phyloP scores from a whole-genome alignment of 1,140 invertebrate genomes.

The Drosophila varians region DNA sequence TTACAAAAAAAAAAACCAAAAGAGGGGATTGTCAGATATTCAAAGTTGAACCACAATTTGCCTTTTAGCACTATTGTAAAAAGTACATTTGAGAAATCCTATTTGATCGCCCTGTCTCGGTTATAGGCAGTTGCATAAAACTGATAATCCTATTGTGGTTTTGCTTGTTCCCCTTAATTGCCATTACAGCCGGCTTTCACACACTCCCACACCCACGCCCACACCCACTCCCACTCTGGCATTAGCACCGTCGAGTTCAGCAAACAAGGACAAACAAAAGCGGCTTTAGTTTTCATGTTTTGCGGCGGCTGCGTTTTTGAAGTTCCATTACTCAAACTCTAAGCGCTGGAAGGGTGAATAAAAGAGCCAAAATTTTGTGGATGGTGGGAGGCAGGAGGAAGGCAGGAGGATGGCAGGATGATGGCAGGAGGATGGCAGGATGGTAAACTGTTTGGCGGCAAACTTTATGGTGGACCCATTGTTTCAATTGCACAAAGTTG shows the following conservation, averaged over 20 bases:
- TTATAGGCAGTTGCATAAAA: slow-evolving; percentile 60
- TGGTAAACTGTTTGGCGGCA: slow-evolving; percentile 52
- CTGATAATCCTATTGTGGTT: slow-evolving; percentile 78
- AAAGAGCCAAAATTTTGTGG: slow-evolving; percentile 2
- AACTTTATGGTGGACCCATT: slow-evolving; percentile 58
- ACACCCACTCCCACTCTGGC: slow-evolving; percentile 13
- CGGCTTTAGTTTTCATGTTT: slow-evolving; percentile 75
- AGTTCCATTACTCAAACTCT: slow-evolving; percentile 75
- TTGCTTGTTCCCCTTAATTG: slow-evolving; percentile 61
- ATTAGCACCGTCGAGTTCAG: not conserved
- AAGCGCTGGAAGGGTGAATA: slow-evolving; percentile 43
- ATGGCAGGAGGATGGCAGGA: not conserved
- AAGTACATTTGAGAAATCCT: slow-evolving; percentile 24
- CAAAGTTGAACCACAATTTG: not conserved
- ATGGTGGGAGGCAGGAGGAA: too few species aligned
- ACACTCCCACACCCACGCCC: too few species aligned
- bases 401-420: too few species aligned
- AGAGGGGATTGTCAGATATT: not conserved
- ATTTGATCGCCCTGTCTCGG: slow-evolving; percentile 49
- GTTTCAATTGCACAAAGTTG: slow-evolving; percentile 70
- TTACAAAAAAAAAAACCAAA: not conserved
- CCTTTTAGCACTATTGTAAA: not conserved
- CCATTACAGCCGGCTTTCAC: slow-evolving; percentile 36
- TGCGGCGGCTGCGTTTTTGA: slow-evolving; percentile 75
- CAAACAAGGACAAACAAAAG: slow-evolving; percentile 62